Conservation (phyloP, 2,797 vertebrate species). For the Cynopterus sphinx region DNA sequence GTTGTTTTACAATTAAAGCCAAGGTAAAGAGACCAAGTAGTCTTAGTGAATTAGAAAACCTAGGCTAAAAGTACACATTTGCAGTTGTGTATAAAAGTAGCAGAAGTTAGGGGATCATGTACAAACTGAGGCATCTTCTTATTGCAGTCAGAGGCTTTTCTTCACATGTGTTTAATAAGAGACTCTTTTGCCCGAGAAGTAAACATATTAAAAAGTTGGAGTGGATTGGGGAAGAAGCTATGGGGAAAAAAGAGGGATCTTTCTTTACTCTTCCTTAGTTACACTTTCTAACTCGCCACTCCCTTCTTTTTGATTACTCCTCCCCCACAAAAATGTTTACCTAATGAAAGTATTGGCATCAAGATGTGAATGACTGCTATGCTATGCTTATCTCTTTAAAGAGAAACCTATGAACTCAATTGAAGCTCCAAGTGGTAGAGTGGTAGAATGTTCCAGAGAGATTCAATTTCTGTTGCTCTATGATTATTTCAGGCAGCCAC, state of each 20-base stretch:
- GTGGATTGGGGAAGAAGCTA: not conserved
- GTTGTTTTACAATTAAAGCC: not conserved
- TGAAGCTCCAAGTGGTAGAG: not conserved
- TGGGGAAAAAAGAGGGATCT: not conserved
- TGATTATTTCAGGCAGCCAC: not conserved
- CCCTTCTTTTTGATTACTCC: not conserved
- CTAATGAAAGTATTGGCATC: not conserved
- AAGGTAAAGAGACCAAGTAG: not conserved
- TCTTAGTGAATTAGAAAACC: not conserved
- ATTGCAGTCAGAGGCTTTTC: not conserved
- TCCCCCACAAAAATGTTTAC: not conserved
- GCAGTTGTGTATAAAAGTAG: not conserved
- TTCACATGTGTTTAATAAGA: conserved; percentile 7
- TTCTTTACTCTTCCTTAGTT: not conserved
- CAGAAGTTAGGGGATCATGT: not conserved
- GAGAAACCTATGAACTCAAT: not conserved
- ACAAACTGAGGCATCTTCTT: not conserved
- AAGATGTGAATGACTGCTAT: not conserved
- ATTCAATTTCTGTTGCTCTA: conserved; percentile 17
- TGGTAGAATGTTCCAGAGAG: not conserved
- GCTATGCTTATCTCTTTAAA: not conserved
- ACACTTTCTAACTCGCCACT: not conserved
- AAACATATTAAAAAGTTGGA: not conserved
- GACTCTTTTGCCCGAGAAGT: not conserved
- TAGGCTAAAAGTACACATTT: not conserved